Percentiles rank a stretch among this genome's conserved stretches.
Conservation (phyloP, 2,113 vertebrate species). For the Psammodynastes pulverulentus region DNA sequence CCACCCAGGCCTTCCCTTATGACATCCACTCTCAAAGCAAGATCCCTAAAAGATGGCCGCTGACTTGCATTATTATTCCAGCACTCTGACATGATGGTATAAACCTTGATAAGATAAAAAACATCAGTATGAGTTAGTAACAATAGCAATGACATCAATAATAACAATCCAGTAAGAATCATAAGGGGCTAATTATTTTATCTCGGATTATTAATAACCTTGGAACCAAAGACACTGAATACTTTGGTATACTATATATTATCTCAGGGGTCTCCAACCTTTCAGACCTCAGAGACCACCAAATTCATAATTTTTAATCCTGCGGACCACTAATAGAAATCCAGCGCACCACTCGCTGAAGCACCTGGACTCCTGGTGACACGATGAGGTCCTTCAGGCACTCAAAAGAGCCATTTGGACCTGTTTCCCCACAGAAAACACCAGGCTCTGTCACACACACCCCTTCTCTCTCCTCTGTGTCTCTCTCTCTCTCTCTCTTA, state of each 20-base stretch:
- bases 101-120: conserved; percentile 73
- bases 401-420: no score
- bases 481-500: no score
- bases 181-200: neutral
- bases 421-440: no score
- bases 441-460: no score
- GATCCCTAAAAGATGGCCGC: conserved; percentile 83
- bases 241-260: neutral
- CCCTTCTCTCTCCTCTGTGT: no score
- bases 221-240: neutral
- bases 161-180: neutral
- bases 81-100: conserved; percentile 86
- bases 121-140: conserved; percentile 13
- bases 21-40: conserved; percentile 79
- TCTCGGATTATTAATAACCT: neutral
- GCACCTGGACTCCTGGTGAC: no score
- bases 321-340: no score
- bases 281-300: no score
- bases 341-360: no score
- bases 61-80: conserved; percentile 80
- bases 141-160: neutral
- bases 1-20: conserved; percentile 76
- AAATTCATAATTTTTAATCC: no score
- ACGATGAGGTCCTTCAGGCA: no score
- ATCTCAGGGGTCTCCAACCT: no score